Base-by-base conservation (phyloP, 2,888 invertebrate species). In the Seira musarum region DNA sequence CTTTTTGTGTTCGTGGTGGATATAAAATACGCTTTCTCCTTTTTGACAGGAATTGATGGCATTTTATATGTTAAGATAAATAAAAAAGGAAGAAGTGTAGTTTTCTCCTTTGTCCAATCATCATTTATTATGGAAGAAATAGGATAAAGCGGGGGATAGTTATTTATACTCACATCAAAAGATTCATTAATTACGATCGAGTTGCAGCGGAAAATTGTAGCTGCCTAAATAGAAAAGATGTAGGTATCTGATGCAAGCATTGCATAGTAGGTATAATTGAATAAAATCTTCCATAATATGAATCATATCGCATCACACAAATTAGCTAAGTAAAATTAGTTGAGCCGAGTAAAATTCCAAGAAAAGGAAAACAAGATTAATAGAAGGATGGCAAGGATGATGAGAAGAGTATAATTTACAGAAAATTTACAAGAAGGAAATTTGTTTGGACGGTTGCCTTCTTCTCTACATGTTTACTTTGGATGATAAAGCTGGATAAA, bases 121-220 rank as follows among this genome's bases (percentile, higher is more conserved):
- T 30, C 30, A 30, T 30, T 30, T 30, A 30, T 30, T 30, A 30
- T 30, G 30, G 30, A 8, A 30, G 30, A 30, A 61, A 22, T 21
- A 13, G 61, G 61, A 61, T 3, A 21, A 61, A 21, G 21, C 6
- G 61, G 61, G 61, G 22, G 21, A 77, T 65, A 30, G 30, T 5
- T 30, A 30, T 30, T 30, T 30, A 30, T 30, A 30, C 30, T 30
- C 30, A 30, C 30, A 30, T 30, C 64, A 30, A 71, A 61, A 68
- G 49, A 40, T 78, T 72, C 78, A 79, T 73, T 63, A 79, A 79
- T 79, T 73, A 72, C 61, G 46, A 46, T n/a, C 24, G 21, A 66
- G 71, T 24, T 66, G 78, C 63, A 63, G 78, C 72, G 46, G 61
- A 57, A 71, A 71, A 49, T 49, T 30, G 30, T 30, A 30, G 30